phyloP scores from a whole-genome alignment of 2,888 invertebrate genomes.

The Ormyrus labotus region DNA sequence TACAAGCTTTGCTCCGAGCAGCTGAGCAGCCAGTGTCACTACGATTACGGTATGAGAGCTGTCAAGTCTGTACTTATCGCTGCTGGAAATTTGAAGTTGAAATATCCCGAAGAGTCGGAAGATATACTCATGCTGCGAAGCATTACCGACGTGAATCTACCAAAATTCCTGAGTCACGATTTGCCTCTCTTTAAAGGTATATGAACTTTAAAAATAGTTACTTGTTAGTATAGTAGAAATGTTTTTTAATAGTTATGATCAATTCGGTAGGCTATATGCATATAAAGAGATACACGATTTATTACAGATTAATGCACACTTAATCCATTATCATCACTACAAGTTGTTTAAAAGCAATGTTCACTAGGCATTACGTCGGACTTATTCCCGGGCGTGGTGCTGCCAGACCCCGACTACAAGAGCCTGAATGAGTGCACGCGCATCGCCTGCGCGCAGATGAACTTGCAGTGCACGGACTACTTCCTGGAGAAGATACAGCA shows the following conservation, averaged over 20 bases:
- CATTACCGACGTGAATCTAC: constrained; percentile 95
- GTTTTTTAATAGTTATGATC: no score
- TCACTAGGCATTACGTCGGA: constrained; percentile 90
- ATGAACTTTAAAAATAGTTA: no score
- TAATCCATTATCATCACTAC: no score
- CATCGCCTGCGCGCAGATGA: constrained; percentile 83
- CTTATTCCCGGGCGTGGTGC: constrained; percentile 90
- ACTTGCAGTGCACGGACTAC: constrained; percentile 89
- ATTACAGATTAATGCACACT: no score
- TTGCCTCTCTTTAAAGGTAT: constrained; percentile 85
- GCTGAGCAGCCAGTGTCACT: constrained; percentile 93
- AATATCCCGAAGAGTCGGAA: constrained; percentile 92
- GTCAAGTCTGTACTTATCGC: constrained; percentile 95
- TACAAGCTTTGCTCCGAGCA: constrained; percentile 96
- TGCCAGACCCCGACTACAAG: constrained; percentile 89
- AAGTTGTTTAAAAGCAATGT: no score
- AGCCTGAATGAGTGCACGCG: constrained; percentile 81
- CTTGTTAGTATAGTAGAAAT: no score
- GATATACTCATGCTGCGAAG: constrained; percentile 91
- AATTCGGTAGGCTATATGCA: no score
- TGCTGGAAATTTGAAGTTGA: constrained; percentile 92
- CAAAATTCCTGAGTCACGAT: constrained; percentile 93
- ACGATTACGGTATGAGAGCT: constrained; percentile 97
- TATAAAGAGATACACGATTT: no score
- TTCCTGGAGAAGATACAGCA: constrained; percentile 94